These are phyloP conservation scores for Solenodon paradoxus DNA, from an alignment of 2,113 vertebrate genomes.

Conservation along the genomic window DNA sequence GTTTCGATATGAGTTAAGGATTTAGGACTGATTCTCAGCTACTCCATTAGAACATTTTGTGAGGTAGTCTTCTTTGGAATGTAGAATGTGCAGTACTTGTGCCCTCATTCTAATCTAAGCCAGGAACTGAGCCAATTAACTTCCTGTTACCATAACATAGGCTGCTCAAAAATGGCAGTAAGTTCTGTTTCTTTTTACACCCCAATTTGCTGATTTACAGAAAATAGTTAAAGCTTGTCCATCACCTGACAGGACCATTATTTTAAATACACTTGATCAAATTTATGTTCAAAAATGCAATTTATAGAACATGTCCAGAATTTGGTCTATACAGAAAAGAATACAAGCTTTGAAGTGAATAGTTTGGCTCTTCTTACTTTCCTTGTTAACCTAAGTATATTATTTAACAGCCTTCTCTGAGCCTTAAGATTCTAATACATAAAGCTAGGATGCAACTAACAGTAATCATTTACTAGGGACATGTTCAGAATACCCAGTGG, in stretches of 20 bases:
- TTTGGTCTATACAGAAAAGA: background rate
- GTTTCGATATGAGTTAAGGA: background rate
- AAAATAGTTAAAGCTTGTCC: background rate
- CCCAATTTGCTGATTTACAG: background rate
- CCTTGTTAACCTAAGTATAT: background rate
- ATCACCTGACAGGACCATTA: background rate
- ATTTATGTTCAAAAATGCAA: background rate
- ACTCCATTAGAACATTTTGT: background rate
- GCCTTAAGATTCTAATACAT: background rate
- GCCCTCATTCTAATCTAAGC: background rate
- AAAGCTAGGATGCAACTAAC: background rate
- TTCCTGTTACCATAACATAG: background rate
- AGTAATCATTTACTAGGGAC: too few relatives aligned
- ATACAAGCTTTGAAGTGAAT: background rate
- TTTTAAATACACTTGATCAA: background rate
- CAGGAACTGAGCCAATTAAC: background rate
- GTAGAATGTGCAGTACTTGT: background rate
- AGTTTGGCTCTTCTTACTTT: background rate
- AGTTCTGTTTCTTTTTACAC: background rate
- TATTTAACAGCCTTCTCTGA: background rate
- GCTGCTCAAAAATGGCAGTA: background rate
- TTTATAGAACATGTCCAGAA: background rate
- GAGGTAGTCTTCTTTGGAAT: background rate
- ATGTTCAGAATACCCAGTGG: background rate
- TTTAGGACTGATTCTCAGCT: background rate